Conservation (phyloP, 2,797 vertebrate species). For the Pangasius krempfi region DNA sequence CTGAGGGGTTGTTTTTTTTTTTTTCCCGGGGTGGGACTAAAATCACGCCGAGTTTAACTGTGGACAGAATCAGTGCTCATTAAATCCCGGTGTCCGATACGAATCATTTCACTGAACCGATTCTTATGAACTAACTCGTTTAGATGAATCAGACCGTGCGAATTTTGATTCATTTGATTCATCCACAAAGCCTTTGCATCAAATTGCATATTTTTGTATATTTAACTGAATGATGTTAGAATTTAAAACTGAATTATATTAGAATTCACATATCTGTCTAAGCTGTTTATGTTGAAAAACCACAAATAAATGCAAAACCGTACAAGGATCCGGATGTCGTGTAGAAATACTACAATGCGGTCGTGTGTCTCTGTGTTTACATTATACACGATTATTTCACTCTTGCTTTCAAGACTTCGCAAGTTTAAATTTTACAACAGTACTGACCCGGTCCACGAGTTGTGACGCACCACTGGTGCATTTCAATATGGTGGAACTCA, state of each 20-base stretch:
- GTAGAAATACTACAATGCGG: neutral
- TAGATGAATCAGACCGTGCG: neutral
- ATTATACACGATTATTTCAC: neutral
- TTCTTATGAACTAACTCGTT: neutral
- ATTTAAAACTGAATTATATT: neutral
- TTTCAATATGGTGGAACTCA: neutral
- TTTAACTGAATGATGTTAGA: neutral
- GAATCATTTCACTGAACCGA: slow-evolving; percentile 8
- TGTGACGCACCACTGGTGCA: no score
- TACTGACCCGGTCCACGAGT: neutral
- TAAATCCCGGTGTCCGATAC: neutral
- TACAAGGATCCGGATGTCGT: neutral
- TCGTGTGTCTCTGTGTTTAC: neutral
- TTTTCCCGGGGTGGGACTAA: slow-evolving; percentile 75
- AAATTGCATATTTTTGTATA: neutral
- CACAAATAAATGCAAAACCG: neutral
- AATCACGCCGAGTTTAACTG: slow-evolving; percentile 4
- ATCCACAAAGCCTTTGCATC: neutral
- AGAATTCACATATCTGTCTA: neutral
- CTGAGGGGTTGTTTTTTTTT: slow-evolving; percentile 56
- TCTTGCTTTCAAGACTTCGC: neutral
- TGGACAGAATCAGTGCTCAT: slow-evolving; percentile 4
- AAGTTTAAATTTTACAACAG: neutral
- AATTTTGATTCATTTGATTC: neutral
- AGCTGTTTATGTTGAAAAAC: neutral